phyloP scores from a whole-genome alignment of 1,140 invertebrate genomes.

The Ericerus pela region DNA sequence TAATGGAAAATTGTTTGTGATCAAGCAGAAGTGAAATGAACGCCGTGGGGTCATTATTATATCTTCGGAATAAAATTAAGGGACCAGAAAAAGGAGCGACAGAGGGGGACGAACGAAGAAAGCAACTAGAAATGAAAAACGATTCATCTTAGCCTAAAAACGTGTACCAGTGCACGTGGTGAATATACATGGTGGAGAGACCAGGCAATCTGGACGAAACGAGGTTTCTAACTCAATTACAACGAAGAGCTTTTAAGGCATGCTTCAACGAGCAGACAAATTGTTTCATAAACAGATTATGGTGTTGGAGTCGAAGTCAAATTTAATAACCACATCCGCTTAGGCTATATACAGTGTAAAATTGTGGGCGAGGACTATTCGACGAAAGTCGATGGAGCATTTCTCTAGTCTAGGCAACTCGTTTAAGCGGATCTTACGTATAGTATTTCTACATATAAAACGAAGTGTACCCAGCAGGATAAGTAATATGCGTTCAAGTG shows the following conservation, averaged over 20 bases:
- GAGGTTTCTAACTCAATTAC: slow-evolving; percentile 11
- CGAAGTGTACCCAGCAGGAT: no score
- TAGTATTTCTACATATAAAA: no score
- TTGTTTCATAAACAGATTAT: slow-evolving; percentile 9
- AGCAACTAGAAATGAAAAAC: no score
- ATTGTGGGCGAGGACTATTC: no score
- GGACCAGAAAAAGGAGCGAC: not conserved
- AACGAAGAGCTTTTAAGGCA: slow-evolving; percentile 7
- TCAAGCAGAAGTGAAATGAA: slow-evolving; percentile 3
- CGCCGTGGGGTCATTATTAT: slow-evolving; percentile 7
- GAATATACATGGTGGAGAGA: no score
- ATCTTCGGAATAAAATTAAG: slow-evolving; percentile 3
- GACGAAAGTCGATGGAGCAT: no score
- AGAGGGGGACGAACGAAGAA: not conserved
- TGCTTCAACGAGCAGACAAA: slow-evolving; percentile 8
- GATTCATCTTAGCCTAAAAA: no score
- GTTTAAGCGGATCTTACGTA: no score
- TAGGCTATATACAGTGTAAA: no score
- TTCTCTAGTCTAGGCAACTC: no score
- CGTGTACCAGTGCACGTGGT: no score
- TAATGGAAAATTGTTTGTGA: slow-evolving; percentile 12
- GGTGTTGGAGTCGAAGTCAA: not conserved
- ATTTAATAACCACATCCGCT: slow-evolving; percentile 3
- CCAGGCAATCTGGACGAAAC: slow-evolving; percentile 8
- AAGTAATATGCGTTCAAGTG: no score